Percentiles rank a stretch among this genome's conserved stretches.
These are phyloP conservation scores for Pardosa pseudoannulata DNA, from an alignment of 2,888 invertebrate species.

Conservation along the genomic window DNA sequence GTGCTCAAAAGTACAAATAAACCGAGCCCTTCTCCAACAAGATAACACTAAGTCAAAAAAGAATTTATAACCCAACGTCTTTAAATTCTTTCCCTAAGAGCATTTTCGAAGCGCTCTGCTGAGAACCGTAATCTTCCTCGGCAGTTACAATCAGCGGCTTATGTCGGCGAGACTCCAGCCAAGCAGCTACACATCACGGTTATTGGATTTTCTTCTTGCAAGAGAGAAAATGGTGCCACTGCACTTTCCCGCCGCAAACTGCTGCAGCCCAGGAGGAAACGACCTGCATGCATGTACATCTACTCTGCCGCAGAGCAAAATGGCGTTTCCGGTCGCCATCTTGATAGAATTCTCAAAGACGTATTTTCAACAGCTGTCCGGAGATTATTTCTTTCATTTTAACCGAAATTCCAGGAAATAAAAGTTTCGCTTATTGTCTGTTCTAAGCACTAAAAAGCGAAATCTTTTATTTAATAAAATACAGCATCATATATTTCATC, in stretches of 20 bases:
- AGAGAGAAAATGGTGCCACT: slow-evolving; percentile 10
- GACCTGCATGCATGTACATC: background rate
- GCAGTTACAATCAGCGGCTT: slow-evolving; percentile 10
- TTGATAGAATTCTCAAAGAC: background rate
- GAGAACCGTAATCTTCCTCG: background rate
- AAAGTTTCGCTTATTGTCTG: too few relatives aligned
- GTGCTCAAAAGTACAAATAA: too few relatives aligned
- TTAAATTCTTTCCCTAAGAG: background rate
- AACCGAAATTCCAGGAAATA: too few relatives aligned
- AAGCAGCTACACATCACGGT: slow-evolving; percentile 10
- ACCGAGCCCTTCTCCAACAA: too few relatives aligned
- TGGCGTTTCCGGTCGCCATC: slow-evolving; percentile 15
- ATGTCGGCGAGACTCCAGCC: slow-evolving; percentile 7
- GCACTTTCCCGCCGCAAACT: slow-evolving; percentile 4
- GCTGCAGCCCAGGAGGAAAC: background rate
- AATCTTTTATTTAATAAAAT: too few relatives aligned
- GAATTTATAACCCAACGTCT: background rate
- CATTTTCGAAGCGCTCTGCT: background rate
- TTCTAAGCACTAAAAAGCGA: too few relatives aligned
- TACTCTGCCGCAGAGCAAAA: background rate
- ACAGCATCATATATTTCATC: too few relatives aligned
- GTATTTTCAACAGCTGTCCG: background rate
- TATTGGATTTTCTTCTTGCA: slow-evolving; percentile 12
- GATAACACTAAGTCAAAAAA: background rate
- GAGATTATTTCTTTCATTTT: background rate